Percentiles rank a stretch among this genome's conserved stretches.
Evolutionary conservation across 2,888 invertebrate genomes (phyloP).

Genomic region (Nycteola revayana): DNA sequence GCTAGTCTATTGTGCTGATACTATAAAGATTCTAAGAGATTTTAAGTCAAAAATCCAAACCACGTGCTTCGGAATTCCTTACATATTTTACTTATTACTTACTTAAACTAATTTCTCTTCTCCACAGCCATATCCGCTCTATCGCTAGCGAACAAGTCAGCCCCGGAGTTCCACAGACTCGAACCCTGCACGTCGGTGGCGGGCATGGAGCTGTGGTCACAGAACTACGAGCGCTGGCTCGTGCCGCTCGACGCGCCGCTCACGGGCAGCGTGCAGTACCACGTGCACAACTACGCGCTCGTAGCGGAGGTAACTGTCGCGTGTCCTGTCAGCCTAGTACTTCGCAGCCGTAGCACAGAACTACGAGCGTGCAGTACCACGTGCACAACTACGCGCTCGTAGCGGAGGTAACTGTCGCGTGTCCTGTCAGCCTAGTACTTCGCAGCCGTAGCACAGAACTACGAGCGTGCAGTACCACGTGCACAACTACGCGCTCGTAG

Average conservation of each 20-base stretch:
- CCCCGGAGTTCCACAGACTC: conserved; percentile 33
- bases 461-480: background rate
- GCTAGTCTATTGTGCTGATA: no score
- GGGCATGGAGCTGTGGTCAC: conserved; percentile 89
- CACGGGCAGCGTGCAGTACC: conserved; percentile 84
- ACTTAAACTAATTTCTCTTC: no score
- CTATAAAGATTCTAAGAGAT: no score
- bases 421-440: conserved; percentile 8
- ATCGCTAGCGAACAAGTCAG: conserved; percentile 19
- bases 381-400: background rate
- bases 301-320: conserved; percentile 19
- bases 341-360: background rate
- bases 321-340: background rate
- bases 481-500: background rate
- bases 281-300: conserved; percentile 31
- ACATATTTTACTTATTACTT: no score
- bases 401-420: no score
- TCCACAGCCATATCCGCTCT: conserved; percentile 37
- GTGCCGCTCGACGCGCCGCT: conserved; percentile 89
- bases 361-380: background rate
- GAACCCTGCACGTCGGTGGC: conserved; percentile 79
- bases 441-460: background rate
- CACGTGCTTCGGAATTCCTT: no score
- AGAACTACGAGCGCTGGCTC: conserved; percentile 95
- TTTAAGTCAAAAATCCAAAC: no score